A percentile compares a stretch with the other conserved stretches of the same genome.
phyloP scores from a whole-genome alignment of 2,113 vertebrate genomes.

The Amblyornis subalaris region DNA sequence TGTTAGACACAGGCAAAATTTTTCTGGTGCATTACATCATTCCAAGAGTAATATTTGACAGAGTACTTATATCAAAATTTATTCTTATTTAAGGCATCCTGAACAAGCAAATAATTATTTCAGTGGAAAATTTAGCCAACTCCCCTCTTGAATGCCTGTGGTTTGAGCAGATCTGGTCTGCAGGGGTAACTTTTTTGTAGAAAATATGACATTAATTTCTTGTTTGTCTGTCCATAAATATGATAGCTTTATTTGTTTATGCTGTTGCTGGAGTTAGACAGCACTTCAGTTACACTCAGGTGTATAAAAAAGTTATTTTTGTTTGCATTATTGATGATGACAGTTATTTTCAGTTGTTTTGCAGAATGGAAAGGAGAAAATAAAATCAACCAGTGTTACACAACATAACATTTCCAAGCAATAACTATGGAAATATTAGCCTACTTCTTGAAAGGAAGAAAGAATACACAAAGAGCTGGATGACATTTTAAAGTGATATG shows the following conservation, averaged over 20 bases:
- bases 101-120: neutral
- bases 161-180: neutral
- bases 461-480: neutral
- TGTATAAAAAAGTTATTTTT: neutral
- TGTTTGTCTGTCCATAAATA: neutral
- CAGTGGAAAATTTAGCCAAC: neutral
- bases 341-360: neutral
- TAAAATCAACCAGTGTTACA: neutral
- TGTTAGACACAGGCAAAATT: neutral
- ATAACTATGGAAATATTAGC: neutral
- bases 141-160: neutral
- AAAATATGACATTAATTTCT: neutral
- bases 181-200: neutral
- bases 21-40: neutral
- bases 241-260: neutral
- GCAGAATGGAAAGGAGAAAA: neutral
- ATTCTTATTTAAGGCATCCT: neutral
- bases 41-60: neutral
- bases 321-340: neutral
- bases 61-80: neutral
- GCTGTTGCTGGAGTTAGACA: neutral
- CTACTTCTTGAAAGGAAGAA: neutral
- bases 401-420: neutral
- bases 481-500: conserved; percentile 36
- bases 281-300: neutral